Percentiles rank a stretch among this genome's conserved stretches.
Evolutionary conservation across 2,888 invertebrate species (phyloP).

Genomic region (Agonopterix heracliana): DNA sequence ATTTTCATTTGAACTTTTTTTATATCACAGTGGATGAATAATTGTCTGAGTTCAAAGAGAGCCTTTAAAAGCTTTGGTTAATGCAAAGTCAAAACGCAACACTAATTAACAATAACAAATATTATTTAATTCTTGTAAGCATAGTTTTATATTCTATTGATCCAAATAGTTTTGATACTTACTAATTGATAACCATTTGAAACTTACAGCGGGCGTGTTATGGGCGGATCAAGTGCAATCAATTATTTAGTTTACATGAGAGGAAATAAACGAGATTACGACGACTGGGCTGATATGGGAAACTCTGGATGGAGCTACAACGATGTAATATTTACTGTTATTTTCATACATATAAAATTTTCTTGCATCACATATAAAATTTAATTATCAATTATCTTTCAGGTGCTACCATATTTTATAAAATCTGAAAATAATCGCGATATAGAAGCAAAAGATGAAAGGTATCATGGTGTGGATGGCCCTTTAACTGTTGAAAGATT

Average conservation of each 20-base stretch:
- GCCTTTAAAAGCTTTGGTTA: too few relatives aligned
- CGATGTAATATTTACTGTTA: constrained; percentile 43
- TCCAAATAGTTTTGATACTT: too few relatives aligned
- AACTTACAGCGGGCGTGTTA: constrained; percentile 75
- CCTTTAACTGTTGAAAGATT: constrained; percentile 78
- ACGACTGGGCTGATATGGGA: constrained; percentile 79
- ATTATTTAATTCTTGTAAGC: too few relatives aligned
- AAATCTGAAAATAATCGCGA: constrained; percentile 79
- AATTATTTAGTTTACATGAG: constrained; percentile 81
- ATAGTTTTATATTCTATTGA: too few relatives aligned
- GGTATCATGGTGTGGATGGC: constrained; percentile 76
- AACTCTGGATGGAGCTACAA: constrained; percentile 78
- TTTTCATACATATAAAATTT: neutral
- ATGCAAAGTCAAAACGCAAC: too few relatives aligned
- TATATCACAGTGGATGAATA: too few relatives aligned
- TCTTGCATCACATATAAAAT: neutral
- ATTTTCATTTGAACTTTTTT: too few relatives aligned
- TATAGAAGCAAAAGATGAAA: constrained; percentile 53
- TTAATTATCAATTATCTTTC: constrained; percentile 17
- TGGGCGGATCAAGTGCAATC: constrained; percentile 81
- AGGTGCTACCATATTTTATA: constrained; percentile 80
- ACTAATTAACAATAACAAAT: too few relatives aligned
- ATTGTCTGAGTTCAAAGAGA: too few relatives aligned
- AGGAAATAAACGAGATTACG: constrained; percentile 79
- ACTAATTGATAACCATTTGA: constrained; percentile 3